phyloP scores from a whole-genome alignment of 2,113 vertebrate genomes.

The Takifugu flavidus region DNA sequence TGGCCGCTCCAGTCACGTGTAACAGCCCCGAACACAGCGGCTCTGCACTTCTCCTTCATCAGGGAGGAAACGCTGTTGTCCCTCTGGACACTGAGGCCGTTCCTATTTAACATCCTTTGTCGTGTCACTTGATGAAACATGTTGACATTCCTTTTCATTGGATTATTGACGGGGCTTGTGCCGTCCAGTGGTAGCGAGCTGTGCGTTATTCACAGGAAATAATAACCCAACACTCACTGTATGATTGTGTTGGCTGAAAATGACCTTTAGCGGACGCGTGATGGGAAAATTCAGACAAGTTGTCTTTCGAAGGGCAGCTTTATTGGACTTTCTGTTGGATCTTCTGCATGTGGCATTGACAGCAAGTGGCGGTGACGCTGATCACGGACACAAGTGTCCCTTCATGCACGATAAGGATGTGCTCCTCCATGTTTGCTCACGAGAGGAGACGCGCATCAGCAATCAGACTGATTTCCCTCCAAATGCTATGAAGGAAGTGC shows the following conservation, averaged over 20 bases:
- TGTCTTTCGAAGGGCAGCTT: background rate
- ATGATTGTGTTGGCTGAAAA: slow-evolving; percentile 29
- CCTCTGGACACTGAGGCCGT: slow-evolving; percentile 23
- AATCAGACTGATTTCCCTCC: slow-evolving; percentile 84
- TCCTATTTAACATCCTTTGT: slow-evolving; percentile 34
- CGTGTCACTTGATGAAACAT: slow-evolving; percentile 45
- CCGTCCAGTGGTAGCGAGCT: slow-evolving; percentile 37
- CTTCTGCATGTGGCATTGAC: background rate
- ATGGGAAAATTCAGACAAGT: slow-evolving; percentile 22
- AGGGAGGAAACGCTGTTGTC: background rate
- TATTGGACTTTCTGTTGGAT: too few relatives aligned
- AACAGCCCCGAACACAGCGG: slow-evolving; percentile 35
- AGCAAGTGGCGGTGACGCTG: slow-evolving; percentile 1
- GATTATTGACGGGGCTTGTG: slow-evolving; percentile 42
- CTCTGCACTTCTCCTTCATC: slow-evolving; percentile 19
- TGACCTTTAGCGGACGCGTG: slow-evolving; percentile 9
- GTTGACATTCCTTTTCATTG: slow-evolving; percentile 48
- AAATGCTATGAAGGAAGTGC: slow-evolving; percentile 78
- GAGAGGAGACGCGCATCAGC: slow-evolving; percentile 87
- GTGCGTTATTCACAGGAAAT: slow-evolving; percentile 31
- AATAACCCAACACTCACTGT: slow-evolving; percentile 12
- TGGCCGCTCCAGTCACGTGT: slow-evolving; percentile 62
- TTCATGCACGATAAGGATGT: slow-evolving; percentile 1
- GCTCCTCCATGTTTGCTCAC: slow-evolving; percentile 60
- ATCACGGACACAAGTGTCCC: background rate